These are phyloP conservation scores for Caenorhabditis japonica DNA, from an alignment of 2,888 invertebrate species.

Conservation along the genomic window DNA sequence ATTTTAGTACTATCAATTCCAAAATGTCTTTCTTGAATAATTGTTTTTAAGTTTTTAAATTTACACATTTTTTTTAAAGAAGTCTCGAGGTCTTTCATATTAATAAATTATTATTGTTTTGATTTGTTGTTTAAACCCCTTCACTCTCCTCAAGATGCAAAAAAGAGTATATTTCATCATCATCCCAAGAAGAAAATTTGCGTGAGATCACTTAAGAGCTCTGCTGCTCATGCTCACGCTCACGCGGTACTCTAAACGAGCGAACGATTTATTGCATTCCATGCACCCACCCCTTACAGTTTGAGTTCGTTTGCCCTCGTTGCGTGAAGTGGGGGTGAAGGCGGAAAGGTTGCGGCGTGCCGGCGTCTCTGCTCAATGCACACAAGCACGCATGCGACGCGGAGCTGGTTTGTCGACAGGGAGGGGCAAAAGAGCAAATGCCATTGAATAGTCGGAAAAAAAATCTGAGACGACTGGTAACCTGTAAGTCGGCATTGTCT, in stretches of 20 bases:
- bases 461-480: constrained; percentile 36
- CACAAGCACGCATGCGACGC: not conserved
- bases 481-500: constrained; percentile 51
- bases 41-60: too few relatives aligned
- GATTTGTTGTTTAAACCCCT: too few relatives aligned
- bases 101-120: too few relatives aligned
- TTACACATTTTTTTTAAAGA: too few relatives aligned
- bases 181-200: constrained; percentile 20
- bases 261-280: constrained; percentile 43
- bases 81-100: too few relatives aligned
- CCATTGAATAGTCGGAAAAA: constrained; percentile 14
- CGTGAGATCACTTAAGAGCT: constrained; percentile 45
- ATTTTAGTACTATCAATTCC: too few relatives aligned
- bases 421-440: constrained; percentile 26
- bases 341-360: constrained; percentile 40
- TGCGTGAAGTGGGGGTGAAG: constrained; percentile 48
- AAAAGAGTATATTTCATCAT: constrained; percentile 35
- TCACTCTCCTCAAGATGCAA: constrained; percentile 36
- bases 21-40: constrained; percentile 10
- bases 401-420: constrained; percentile 31
- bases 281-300: constrained; percentile 17
- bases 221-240: constrained; percentile 41
- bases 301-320: too few relatives aligned
- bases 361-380: not conserved
- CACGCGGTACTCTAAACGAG: constrained; percentile 37